These are phyloP conservation scores for Hestina assimilis DNA, from an alignment of 1,140 invertebrate genomes.

Conservation along the genomic window DNA sequence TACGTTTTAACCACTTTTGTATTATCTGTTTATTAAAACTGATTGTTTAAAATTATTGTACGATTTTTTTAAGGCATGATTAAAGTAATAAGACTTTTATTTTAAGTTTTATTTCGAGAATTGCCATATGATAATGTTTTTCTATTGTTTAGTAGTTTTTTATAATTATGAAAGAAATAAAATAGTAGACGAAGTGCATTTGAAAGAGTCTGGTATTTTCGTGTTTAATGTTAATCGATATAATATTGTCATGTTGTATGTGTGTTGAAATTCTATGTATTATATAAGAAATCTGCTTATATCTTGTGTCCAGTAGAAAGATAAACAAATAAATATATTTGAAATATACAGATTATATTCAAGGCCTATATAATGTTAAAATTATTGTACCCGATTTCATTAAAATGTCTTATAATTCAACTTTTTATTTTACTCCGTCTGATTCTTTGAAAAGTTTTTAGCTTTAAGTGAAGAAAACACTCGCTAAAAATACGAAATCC, in stretches of 20 bases:
- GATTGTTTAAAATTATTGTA: constrained; percentile 1
- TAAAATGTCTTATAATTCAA: no score
- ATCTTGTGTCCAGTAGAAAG: constrained; percentile 38
- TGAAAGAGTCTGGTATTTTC: constrained; percentile 52
- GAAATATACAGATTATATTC: constrained; percentile 36
- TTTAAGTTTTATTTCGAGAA: constrained; percentile 22
- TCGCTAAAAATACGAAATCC: no score
- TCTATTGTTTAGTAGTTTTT: constrained; percentile 43
- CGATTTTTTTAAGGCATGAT: not conserved
- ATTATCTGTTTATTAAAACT: not conserved
- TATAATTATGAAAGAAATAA: constrained; percentile 34
- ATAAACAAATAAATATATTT: constrained; percentile 23
- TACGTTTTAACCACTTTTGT: not conserved
- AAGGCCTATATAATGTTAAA: no score
- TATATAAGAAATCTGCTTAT: constrained; percentile 30
- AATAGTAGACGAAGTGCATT: constrained; percentile 58
- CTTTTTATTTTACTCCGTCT: no score
- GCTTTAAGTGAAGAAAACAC: no score
- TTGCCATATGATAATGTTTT: constrained; percentile 54
- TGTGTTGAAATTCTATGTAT: constrained; percentile 33
- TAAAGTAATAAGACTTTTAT: constrained; percentile 1
- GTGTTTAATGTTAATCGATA: constrained; percentile 44
- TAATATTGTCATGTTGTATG: constrained; percentile 54
- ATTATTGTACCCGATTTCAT: no score
- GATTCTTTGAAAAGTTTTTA: no score